Base-by-base conservation (phyloP, 92 coral and sea anemone genomes). In the Zoanthus solanderi region DNA sequence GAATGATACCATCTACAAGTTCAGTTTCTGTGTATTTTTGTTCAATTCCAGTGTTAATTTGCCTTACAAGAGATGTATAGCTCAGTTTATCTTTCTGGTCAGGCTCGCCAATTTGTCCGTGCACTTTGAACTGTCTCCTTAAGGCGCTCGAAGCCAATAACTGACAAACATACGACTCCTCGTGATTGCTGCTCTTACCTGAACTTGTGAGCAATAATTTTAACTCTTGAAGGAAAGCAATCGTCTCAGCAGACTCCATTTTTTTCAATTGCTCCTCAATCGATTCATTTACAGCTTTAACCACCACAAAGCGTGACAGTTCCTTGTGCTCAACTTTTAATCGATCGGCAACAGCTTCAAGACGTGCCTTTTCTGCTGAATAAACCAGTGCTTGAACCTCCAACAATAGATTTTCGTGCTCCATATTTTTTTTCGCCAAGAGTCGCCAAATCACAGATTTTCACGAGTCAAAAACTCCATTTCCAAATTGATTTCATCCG, bases 81-180 rank as follows among this genome's bases (percentile, higher is more conserved):
- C 88, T 91, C 9, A 90, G 66, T 84, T 93, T 93, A n/a, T 91
- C 94, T 56, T 93, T 93, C 75, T 93, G 89, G 5, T 91, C 87
- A 0, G 96, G 94, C 63, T 93, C 89, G 16, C 96, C 94, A 9
- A 87, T 88, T 68, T 93, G 95, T 17, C 95, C 92, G 28, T 30
- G 84, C n/a, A 90, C 88, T 85, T 91, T 93, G 14, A 91, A 88
- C 52, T 88, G 87, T 48, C 87, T 54, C 14, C 91, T 89, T 4
- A 90, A 54, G 1, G 78, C 88, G 54, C 92, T 89, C 68, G 68
- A 78, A 14, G 83, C 6, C 68, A 78, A 17, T 32, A 78, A 75
- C 53, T 78, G 83, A 57, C 29, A 78, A 56, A 78, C 83, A 53
- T 77, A 77, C 5, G 69, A 77, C 67, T 75, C 79, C 17, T 75